phyloP scores from a whole-genome alignment of 2,797 vertebrate species.

The Anguilla pacifica region DNA sequence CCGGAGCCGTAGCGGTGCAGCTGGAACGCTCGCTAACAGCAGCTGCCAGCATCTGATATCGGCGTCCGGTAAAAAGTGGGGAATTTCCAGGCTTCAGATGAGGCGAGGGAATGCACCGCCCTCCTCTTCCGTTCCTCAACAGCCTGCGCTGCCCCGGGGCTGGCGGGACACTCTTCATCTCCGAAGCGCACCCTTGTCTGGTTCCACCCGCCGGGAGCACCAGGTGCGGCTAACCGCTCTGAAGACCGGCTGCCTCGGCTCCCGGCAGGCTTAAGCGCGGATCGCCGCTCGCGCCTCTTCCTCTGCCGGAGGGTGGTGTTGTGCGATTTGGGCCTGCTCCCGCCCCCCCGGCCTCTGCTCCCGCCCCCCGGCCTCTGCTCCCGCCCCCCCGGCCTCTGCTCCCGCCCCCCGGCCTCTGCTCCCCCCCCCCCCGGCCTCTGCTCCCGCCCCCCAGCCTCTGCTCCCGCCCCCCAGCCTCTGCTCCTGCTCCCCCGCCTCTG shows the following conservation, averaged over 20 bases:
- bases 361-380: too few species aligned
- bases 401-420: too few species aligned
- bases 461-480: too few species aligned
- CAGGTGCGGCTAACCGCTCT: not conserved
- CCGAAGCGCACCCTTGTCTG: not conserved
- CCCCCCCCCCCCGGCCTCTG: too few species aligned
- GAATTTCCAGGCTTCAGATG: conserved; percentile 21
- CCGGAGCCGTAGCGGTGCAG: not conserved
- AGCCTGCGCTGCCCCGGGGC: not conserved
- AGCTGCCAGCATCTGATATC: not conserved
- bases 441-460: too few species aligned
- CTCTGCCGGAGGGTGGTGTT: not conserved
- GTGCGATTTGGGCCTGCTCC: not conserved
- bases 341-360: too few species aligned
- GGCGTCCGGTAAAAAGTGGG: not conserved
- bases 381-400: too few species aligned
- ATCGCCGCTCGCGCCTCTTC: not conserved
- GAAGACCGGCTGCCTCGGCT: not conserved
- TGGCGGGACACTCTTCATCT: not conserved
- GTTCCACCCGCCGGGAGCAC: not conserved
- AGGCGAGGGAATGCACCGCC: not conserved
- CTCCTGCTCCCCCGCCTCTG: too few species aligned
- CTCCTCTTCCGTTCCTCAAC: not conserved
- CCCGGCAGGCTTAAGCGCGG: not conserved
- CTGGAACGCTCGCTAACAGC: not conserved